These are phyloP conservation scores for Nomada hirtipes DNA, from an alignment of 2,888 invertebrate genomes.

Conservation along the genomic window DNA sequence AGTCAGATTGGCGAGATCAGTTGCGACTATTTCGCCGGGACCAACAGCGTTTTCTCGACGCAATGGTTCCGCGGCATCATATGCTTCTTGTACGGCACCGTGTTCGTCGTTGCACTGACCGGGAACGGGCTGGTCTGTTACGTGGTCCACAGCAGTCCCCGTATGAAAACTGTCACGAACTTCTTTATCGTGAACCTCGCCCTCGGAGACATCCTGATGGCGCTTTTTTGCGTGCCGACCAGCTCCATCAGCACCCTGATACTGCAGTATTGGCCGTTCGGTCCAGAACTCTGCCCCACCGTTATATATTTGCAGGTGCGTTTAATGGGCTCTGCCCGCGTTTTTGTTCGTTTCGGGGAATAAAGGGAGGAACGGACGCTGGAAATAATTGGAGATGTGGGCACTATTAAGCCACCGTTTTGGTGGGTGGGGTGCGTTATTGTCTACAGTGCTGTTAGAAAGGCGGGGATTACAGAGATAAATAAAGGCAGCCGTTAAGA, in stretches of 20 bases:
- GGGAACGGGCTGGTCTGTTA: conserved; percentile 94
- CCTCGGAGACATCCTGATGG: conserved; percentile 95
- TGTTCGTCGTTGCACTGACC: conserved; percentile 89
- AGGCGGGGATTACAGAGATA: too few relatives aligned
- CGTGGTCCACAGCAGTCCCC: conserved; percentile 92
- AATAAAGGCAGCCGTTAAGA: too few relatives aligned
- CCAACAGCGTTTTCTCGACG: conserved; percentile 80
- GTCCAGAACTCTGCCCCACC: conserved; percentile 91
- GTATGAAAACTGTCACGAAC: conserved; percentile 97
- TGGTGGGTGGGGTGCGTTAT: too few relatives aligned
- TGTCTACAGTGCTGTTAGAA: too few relatives aligned
- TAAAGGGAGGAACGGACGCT: background rate
- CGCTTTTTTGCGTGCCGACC: conserved; percentile 95
- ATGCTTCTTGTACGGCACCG: conserved; percentile 89
- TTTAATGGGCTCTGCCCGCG: background rate
- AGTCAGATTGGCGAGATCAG: background rate
- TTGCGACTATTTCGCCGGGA: conserved; percentile 48
- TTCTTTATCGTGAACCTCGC: conserved; percentile 96
- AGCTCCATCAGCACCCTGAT: conserved; percentile 93
- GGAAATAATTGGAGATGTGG: background rate
- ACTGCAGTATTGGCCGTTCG: conserved; percentile 95
- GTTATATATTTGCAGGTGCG: conserved; percentile 91
- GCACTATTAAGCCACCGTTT: too few relatives aligned
- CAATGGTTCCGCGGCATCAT: conserved; percentile 88
- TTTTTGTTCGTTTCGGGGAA: background rate